These are phyloP conservation scores for Rotaria macrura DNA, from an alignment of 2,888 invertebrate species.

Conservation along the genomic window DNA sequence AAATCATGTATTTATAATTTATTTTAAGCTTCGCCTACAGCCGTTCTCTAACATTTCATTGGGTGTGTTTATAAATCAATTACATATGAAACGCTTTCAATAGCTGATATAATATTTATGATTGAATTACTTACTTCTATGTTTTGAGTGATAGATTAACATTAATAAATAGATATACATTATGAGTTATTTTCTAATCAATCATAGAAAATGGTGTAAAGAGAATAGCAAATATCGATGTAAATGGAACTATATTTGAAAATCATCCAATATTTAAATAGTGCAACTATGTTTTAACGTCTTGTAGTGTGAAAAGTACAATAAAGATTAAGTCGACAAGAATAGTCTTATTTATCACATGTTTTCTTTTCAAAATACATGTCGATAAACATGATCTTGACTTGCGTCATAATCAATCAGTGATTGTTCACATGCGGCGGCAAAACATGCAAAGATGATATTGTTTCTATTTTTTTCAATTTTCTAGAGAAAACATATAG, in stretches of 20 bases:
- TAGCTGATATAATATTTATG: not conserved
- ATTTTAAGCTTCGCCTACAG: conserved; percentile 23
- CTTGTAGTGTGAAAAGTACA: no score
- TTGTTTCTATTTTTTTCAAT: no score
- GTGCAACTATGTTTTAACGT: no score
- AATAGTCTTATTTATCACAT: no score
- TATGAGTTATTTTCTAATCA: conserved; percentile 67
- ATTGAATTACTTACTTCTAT: not conserved
- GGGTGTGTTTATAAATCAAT: conserved; percentile 35
- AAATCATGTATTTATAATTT: conserved; percentile 30
- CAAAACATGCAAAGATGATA: no score
- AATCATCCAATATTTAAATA: not conserved
- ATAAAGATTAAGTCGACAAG: no score
- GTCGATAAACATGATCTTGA: no score
- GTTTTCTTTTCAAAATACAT: no score
- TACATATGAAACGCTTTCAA: conserved; percentile 66
- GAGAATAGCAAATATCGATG: conserved; percentile 84
- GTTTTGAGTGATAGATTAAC: conserved; percentile 60
- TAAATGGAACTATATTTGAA: conserved; percentile 55
- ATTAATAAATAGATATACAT: conserved; percentile 81
- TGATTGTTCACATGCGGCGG: no score
- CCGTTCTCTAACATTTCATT: not conserved
- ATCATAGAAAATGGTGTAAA: conserved; percentile 75
- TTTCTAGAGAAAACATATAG: no score
- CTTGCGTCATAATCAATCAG: no score